Base-by-base conservation (phyloP, 2,888 invertebrate genomes). In the Netelia inedita region DNA sequence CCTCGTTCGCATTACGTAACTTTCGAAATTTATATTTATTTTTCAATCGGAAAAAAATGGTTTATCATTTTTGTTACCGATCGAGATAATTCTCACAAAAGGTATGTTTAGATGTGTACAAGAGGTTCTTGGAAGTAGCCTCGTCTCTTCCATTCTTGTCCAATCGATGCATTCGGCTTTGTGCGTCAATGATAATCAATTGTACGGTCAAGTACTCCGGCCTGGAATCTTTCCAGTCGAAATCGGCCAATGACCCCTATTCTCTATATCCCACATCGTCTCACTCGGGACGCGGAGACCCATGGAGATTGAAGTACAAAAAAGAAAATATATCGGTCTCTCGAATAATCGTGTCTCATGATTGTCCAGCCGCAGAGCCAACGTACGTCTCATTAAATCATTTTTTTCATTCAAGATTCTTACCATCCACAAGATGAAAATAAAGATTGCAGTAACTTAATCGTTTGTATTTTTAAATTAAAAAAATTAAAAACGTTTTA, bases 101-200 rank as follows among this genome's bases (percentile, higher is more conserved):
- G 35, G 3, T 35, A 35, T 6, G 35, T 35, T 35, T 35, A 35
- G 35, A 35, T 6, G 35, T 5, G 35, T 35, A 35, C 35, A 35
- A 8, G 35, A 35, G 35, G 8, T 35, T 35, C 35, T 35, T 35
- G 35, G 35, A 35, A 35, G 35, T 35, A 6, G 35, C 35, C 35
- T 35, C 35, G 35, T 35, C 35, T 35, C 35, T 35, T 35, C 35
- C 35, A 35, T 35, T 35, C 35, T 35, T 35, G 35, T 35, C 6
- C 6, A n/a, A 65, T 86, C 85, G 81, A 85, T 88, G 88, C 86
- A 80, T 87, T 86, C 79, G 87, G 88, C 91, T 91, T 90, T 91
- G 88, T 89, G 87, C 89, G 88, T 89, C 90, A 89, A 89, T 90
- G 90, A 91, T 89, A 88, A 90, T 86, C 91, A 92, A 92, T 91